Percentiles rank a stretch among this genome's conserved stretches.
Evolutionary conservation across 2,113 vertebrate genomes (phyloP).

Genomic region (western clawed frog (Xenopus tropicalis)): UCB_Xtro_10.0 CM004450.2:85925501-85926000

Average conservation of each 20-base stretch:
- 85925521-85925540: constrained; percentile 58
- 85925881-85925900: constrained; percentile 79
- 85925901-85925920: constrained; percentile 94
- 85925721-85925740: constrained; percentile 89
- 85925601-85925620: constrained; percentile 92
- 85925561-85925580: constrained; percentile 94
- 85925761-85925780: constrained; percentile 88
- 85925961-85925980: constrained; percentile 80
- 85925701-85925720: constrained; percentile 91
- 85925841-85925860: constrained; percentile 97
- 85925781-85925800: constrained; percentile 97
- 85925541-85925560: constrained; percentile 91
- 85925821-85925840: constrained; percentile 89
- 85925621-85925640: constrained; percentile 91
- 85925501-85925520: constrained; percentile 78
- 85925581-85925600: constrained; percentile 88
- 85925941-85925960: constrained; percentile 77
- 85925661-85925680: constrained; percentile 91
- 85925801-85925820: constrained; percentile 89
- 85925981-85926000: too few relatives aligned
- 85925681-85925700: constrained; percentile 93
- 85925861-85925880: constrained; percentile 88
- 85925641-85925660: constrained; percentile 68
- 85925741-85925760: constrained; percentile 83
- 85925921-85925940: constrained; percentile 94